Percentiles rank a stretch among this genome's conserved stretches.
Evolutionary conservation across 2,797 vertebrate genomes (phyloP).

Genomic region (Mastacembelus armatus): DNA sequence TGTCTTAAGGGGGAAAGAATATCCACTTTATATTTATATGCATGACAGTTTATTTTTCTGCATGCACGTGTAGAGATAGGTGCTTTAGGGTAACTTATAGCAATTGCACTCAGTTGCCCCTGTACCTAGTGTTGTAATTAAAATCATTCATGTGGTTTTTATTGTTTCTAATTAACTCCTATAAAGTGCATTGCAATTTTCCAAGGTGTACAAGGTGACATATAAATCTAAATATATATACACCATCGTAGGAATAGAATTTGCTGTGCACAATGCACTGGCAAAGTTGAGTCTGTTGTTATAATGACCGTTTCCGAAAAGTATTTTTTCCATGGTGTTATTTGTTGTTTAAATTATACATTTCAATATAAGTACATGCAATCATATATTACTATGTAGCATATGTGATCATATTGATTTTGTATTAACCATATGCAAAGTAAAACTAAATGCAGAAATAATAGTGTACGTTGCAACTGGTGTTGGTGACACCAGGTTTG

Average conservation of each 20-base stretch:
- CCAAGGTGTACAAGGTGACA: no score
- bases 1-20: constrained; percentile 17
- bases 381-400: no score
- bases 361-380: no score
- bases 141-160: neutral
- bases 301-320: no score
- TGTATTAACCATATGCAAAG: neutral
- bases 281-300: no score
- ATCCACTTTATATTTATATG: constrained; percentile 35
- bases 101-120: constrained; percentile 21
- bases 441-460: neutral
- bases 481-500: no score
- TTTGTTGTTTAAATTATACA: neutral
- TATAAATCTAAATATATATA: no score
- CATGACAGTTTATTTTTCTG: constrained; percentile 16
- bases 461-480: no score
- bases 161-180: neutral
- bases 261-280: no score
- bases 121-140: constrained; percentile 1
- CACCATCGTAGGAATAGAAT: no score
- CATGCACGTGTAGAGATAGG: neutral
- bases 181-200: neutral
- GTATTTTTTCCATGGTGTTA: no score
- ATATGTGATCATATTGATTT: no score
- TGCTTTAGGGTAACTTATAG: constrained; percentile 13